Conservation (phyloP, 2,888 invertebrate genomes). For the Ptychoptera contaminata region DNA sequence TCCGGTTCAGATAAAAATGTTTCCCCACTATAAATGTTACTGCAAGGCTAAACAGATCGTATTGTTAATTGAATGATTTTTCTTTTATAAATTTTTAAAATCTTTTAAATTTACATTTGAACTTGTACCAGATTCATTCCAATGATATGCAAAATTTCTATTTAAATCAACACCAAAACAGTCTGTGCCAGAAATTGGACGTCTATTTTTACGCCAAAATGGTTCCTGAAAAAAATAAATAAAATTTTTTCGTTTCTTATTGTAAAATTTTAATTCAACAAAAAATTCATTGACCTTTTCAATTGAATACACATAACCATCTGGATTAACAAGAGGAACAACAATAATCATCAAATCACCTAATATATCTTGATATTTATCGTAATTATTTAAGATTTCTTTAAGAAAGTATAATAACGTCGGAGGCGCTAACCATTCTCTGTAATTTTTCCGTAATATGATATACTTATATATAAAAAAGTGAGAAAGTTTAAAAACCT, state of each 20-base stretch:
- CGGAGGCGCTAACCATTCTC: constrained; percentile 43
- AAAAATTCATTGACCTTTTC: constrained; percentile 10
- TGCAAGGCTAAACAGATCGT: constrained; percentile 34
- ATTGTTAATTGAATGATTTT: neutral
- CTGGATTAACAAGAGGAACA: constrained; percentile 44
- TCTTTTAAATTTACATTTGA: constrained; percentile 7
- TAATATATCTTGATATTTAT: constrained; percentile 26
- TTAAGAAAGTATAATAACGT: constrained; percentile 36
- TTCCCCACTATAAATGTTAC: constrained; percentile 40
- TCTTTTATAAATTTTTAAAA: neutral
- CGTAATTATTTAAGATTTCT: constrained; percentile 33
- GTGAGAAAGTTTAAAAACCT: no score
- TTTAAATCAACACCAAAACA: constrained; percentile 53
- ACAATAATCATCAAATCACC: constrained; percentile 41
- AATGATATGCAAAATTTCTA: constrained; percentile 48
- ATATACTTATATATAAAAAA: no score
- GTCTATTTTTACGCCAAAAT: constrained; percentile 47
- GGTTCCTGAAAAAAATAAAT: neutral
- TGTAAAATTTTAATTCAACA: constrained; percentile 22
- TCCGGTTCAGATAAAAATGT: constrained; percentile 49
- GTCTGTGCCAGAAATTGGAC: constrained; percentile 17
- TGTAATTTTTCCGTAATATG: constrained; percentile 7
- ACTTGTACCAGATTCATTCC: constrained; percentile 38
- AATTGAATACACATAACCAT: constrained; percentile 43
- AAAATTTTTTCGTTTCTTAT: neutral